Base-by-base conservation (phyloP, 2,797 vertebrate species). In the Cossypha niveicapilla region DNA sequence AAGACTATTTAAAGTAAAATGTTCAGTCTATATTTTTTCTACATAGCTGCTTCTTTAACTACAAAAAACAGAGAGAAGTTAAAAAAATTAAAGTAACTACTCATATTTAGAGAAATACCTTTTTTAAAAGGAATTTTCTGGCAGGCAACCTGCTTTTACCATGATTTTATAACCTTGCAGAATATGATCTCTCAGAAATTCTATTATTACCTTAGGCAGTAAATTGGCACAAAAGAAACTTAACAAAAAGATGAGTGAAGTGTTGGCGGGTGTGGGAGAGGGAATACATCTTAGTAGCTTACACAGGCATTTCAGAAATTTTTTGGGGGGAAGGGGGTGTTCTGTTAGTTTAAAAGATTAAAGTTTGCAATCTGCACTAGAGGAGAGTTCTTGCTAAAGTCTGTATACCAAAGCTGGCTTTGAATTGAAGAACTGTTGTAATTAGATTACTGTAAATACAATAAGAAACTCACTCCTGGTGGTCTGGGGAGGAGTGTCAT, bases 391-490 rank as follows among this genome's bases (percentile, higher is more conserved):
- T 94, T 88, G 78, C 92, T 91, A 81, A 97, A 97, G 93, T 92
- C 95, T 83, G 97, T 97, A 97, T 97, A 97, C 94, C 90, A 98
- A 98, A 97, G 97, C 97, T 94, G 97, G 95, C 93, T 96, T 92
- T 94, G 97, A 96, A 97, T 97, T 97, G 96, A 97, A 94, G 96
- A 97, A 94, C 95, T 58, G 96, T 89, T 97, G 97, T 98, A 98
- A 98, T 99, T 98, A 98, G 98, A 98, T 98, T 98, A 98, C 98
- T 98, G 98, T 98, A 98, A 98, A 98, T 98, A 97, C 97, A 98
- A 98, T 98, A 98, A 97, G 96, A 97, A 97, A 97, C 97, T 87
- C 98, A 97, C 97, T 97, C 96, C 97, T 98, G 98, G 98, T 98
- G 98, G 98, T 99, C 98, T 95, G 68, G 86, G 86, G 81, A 96